Evolutionary conservation across 2,888 invertebrate genomes (phyloP).

Genomic region (Phortica magna): DNA sequence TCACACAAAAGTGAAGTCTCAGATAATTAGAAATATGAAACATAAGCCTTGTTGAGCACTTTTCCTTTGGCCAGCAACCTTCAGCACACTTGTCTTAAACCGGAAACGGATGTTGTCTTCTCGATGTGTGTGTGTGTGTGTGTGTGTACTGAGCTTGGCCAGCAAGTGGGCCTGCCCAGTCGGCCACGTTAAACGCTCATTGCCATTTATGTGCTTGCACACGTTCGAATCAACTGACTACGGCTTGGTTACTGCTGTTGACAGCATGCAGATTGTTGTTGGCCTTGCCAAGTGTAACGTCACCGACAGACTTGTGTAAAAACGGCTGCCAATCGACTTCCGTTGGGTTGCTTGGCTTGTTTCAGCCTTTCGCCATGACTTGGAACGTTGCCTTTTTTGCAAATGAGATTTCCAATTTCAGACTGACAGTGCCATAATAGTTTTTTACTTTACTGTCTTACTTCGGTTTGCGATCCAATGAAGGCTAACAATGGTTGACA

Average conservation of each 20-base stretch:
- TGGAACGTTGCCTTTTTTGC: not conserved
- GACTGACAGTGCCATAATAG: constrained; percentile 8
- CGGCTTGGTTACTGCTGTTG: constrained; percentile 8
- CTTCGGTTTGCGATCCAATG: not conserved
- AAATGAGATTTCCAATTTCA: constrained; percentile 17
- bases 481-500: constrained; percentile 3
- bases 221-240: not conserved
- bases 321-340: not conserved
- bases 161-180: too few species aligned
- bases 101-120: too few species aligned
- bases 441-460: too few species aligned
- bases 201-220: too few species aligned
- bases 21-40: too few species aligned
- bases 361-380: not conserved
- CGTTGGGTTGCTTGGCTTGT: not conserved
- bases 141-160: too few species aligned
- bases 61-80: too few species aligned
- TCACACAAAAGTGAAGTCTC: too few species aligned
- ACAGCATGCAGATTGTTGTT: constrained; percentile 14
- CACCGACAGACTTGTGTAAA: not conserved
- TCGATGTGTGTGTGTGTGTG: too few species aligned
- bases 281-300: not conserved
- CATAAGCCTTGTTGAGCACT: too few species aligned
- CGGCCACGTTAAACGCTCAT: too few species aligned
- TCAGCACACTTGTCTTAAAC: too few species aligned